These are phyloP conservation scores for Siphlonurus alternatus DNA, from an alignment of 2,888 invertebrate species.

Conservation along the genomic window DNA sequence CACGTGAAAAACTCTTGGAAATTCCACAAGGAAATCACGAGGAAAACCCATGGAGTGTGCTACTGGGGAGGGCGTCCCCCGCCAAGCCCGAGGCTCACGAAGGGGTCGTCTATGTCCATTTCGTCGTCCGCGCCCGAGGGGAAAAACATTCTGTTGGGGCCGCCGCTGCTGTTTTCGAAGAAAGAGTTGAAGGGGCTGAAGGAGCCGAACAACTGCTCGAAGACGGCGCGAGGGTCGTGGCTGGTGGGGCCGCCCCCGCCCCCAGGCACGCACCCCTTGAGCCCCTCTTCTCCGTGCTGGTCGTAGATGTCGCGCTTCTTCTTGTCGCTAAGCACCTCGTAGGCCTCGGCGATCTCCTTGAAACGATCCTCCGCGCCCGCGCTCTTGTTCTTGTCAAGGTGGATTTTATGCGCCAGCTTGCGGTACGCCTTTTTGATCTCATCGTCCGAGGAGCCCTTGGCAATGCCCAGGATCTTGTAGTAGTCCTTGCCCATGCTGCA, in stretches of 20 bases:
- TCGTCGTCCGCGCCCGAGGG: constrained; percentile 37
- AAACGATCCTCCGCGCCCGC: constrained; percentile 90
- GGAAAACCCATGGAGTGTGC: too few relatives aligned
- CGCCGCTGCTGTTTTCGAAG: constrained; percentile 58
- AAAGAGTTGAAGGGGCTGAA: constrained; percentile 87
- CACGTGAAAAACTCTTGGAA: too few relatives aligned
- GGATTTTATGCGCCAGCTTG: constrained; percentile 91
- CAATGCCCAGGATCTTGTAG: constrained; percentile 82
- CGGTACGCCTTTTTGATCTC: constrained; percentile 96
- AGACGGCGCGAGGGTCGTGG: constrained; percentile 91
- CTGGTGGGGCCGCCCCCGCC: constrained; percentile 31
- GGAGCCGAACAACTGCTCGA: constrained; percentile 93
- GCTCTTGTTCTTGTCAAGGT: constrained; percentile 96
- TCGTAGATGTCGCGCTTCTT: constrained; percentile 94
- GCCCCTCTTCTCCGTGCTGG: constrained; percentile 78
- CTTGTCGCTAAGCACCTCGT: constrained; percentile 90
- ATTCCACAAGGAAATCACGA: too few relatives aligned
- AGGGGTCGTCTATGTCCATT: constrained; percentile 55
- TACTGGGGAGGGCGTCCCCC: constrained; percentile 25
- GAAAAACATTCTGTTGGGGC: constrained; percentile 41
- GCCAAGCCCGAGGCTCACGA: constrained; percentile 40
- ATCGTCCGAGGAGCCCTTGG: constrained; percentile 77
- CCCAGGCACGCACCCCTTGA: constrained; percentile 56
- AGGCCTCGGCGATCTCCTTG: constrained; percentile 95
- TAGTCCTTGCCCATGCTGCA: constrained; percentile 99